A percentile compares a stretch with the other conserved stretches of the same genome.
phyloP scores from a whole-genome alignment of 2,797 vertebrate genomes.

The Synaphobranchus kaupii region DNA sequence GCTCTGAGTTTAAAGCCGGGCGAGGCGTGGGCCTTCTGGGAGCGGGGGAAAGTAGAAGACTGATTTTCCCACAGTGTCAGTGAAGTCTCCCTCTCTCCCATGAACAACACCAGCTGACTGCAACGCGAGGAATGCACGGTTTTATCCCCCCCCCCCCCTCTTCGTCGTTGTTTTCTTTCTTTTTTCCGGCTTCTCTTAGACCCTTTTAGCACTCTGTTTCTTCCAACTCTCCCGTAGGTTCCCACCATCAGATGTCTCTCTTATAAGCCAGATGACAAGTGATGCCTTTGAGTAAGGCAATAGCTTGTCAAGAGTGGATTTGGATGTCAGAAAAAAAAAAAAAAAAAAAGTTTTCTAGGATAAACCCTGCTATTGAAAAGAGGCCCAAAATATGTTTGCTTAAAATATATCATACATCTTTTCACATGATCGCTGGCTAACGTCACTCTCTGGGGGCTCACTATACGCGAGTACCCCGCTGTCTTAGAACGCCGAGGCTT shows the following conservation, averaged over 20 bases:
- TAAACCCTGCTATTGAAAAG: conserved; percentile 55
- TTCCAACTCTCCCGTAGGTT: background rate
- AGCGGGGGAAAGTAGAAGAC: background rate
- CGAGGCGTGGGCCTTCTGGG: background rate
- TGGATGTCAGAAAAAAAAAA: conserved; percentile 49
- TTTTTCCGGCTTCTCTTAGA: conserved; percentile 16
- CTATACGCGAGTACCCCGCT: background rate
- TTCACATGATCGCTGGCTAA: conserved; percentile 37
- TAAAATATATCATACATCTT: conserved; percentile 60
- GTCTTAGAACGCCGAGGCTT: background rate
- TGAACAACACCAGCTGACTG: conserved; percentile 8
- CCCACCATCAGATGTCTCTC: background rate
- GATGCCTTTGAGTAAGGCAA: conserved; percentile 56
- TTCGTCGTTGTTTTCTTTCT: background rate
- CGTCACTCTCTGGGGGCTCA: conserved; percentile 30
- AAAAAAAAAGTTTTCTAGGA: conserved; percentile 57
- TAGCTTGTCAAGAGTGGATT: conserved; percentile 43
- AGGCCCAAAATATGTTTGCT: conserved; percentile 50
- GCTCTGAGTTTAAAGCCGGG: background rate
- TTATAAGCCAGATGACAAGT: conserved; percentile 43
- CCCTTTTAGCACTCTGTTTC: background rate
- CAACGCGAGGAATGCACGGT: background rate
- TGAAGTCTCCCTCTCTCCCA: background rate
- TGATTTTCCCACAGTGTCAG: background rate
- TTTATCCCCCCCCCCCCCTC: conserved; percentile 31